phyloP scores from a whole-genome alignment of 2,797 vertebrate genomes.

The Lepilemur septentrionalis region DNA sequence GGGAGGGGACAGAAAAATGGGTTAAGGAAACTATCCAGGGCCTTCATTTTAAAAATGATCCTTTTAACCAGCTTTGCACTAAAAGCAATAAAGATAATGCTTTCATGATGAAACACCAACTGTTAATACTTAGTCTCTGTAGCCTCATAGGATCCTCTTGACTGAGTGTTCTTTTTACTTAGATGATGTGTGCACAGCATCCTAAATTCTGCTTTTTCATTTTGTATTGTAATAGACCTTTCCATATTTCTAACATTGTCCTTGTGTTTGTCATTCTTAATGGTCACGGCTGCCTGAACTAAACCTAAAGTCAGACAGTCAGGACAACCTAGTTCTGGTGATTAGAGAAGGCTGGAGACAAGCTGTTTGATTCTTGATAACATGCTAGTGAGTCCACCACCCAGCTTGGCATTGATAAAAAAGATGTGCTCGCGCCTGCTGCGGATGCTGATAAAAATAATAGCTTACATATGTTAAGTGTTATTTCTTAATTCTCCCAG shows the following conservation, averaged over 20 bases:
- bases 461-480: neutral
- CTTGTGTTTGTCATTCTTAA: constrained; percentile 14
- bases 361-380: neutral
- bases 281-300: constrained; percentile 24
- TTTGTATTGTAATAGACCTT: neutral
- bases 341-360: neutral
- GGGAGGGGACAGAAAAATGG: neutral
- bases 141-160: neutral
- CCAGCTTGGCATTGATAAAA: neutral
- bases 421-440: neutral
- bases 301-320: neutral
- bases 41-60: neutral
- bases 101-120: neutral
- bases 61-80: neutral
- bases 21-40: neutral
- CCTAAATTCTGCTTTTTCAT: neutral
- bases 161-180: neutral
- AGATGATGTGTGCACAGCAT: neutral
- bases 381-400: neutral
- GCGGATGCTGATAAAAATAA: neutral
- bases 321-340: neutral
- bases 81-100: neutral
- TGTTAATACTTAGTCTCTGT: neutral
- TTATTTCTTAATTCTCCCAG: neutral
- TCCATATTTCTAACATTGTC: neutral